Percentiles rank a stretch among this genome's conserved stretches.
These are phyloP conservation scores for Drosophila vallismaia DNA, from an alignment of 2,888 invertebrate genomes.

Conservation along the genomic window DNA sequence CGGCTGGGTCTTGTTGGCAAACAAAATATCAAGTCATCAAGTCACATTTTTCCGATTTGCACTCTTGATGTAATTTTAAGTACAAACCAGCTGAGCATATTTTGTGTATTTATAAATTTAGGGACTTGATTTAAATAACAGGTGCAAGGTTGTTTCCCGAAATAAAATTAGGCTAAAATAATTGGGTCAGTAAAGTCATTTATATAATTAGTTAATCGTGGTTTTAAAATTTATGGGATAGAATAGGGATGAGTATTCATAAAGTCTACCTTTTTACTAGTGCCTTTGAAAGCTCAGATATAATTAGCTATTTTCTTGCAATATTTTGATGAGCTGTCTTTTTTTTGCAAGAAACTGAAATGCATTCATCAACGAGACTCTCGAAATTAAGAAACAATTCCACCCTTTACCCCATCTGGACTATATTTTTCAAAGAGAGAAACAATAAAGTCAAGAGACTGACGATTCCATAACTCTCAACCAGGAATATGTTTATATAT, in stretches of 20 bases:
- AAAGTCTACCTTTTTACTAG: background rate
- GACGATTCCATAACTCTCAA: conserved; percentile 33
- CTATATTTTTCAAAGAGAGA: conserved; percentile 6
- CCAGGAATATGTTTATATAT: conserved; percentile 9
- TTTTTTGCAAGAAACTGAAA: background rate
- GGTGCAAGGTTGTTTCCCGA: conserved; percentile 17
- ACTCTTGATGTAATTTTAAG: conserved; percentile 52
- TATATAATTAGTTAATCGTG: background rate
- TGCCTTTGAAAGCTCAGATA: background rate
- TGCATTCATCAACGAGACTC: background rate
- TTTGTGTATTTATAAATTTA: conserved; percentile 1
- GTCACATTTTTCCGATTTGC: conserved; percentile 46
- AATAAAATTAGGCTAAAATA: background rate
- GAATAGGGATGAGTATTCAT: too few species aligned
- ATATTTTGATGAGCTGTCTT: conserved; percentile 18
- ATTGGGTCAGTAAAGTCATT: conserved; percentile 7
- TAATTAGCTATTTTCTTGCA: background rate
- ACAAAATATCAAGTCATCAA: conserved; percentile 45
- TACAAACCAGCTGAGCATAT: conserved; percentile 31
- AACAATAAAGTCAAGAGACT: conserved; percentile 29
- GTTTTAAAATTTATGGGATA: background rate
- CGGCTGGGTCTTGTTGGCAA: conserved; percentile 25
- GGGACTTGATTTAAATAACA: conserved; percentile 23
- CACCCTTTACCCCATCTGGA: background rate
- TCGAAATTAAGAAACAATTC: background rate